These are phyloP conservation scores for Drosophila anceps DNA, from an alignment of 2,888 invertebrate genomes.

Conservation along the genomic window DNA sequence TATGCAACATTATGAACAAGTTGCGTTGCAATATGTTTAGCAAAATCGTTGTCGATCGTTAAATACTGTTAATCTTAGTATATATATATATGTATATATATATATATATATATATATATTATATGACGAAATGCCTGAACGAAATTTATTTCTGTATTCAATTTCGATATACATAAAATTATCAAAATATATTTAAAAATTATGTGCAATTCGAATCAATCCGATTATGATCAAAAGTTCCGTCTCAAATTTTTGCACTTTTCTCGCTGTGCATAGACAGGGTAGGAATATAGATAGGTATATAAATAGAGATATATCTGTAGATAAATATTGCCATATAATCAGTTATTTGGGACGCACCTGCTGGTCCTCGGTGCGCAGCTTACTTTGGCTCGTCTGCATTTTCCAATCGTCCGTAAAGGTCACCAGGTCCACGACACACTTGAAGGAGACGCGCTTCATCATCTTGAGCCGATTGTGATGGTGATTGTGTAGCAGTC, in stretches of 20 bases:
- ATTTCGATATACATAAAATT: constrained; percentile 29
- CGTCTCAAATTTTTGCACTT: constrained; percentile 31
- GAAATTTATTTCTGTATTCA: constrained; percentile 1
- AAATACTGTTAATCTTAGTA: not conserved
- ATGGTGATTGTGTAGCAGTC: not conserved
- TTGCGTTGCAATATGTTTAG: constrained; percentile 54
- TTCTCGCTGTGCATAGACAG: constrained; percentile 29
- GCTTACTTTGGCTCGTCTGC: constrained; percentile 29
- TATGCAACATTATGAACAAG: constrained; percentile 67
- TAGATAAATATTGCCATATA: not conserved
- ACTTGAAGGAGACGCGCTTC: constrained; percentile 56
- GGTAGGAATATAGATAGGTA: not conserved
- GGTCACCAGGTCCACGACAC: constrained; percentile 56
- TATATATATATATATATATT: not conserved
- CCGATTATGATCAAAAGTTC: constrained; percentile 47
- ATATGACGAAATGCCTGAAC: constrained; percentile 14
- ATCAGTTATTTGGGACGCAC: constrained; percentile 20
- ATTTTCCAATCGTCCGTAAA: constrained; percentile 63
- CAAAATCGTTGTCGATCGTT: not conserved
- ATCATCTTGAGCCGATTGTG: constrained; percentile 3
- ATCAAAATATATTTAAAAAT: constrained; percentile 25
- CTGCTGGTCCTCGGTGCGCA: constrained; percentile 69
- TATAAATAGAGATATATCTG: not conserved
- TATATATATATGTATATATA: not conserved
- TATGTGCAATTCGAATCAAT: not conserved